Base-by-base conservation (phyloP, 2,113 vertebrate species). In the Nerophis lumbriciformis region DNA sequence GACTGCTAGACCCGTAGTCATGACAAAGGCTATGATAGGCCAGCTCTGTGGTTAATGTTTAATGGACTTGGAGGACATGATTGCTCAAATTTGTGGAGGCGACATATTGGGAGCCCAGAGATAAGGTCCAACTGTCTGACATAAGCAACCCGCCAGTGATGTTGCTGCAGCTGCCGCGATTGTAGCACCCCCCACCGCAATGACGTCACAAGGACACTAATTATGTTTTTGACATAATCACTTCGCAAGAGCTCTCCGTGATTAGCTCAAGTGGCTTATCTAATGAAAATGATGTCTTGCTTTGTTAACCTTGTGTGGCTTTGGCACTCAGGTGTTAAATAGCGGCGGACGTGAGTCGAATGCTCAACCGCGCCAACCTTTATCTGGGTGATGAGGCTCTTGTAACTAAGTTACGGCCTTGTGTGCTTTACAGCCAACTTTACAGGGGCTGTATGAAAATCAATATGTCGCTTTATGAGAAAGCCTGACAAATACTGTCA, bases 251-350 rank as follows among this genome's bases (percentile, higher is more conserved):
- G 77, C 76, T 55, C 72, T 63, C 65, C 10, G 59, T 78, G 77
- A 86, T 86, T 75, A 80, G 76, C 80, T 84, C 69, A 58, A 80
- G 85, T 72, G 79, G 76, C 63, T 64, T 39, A 66, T 72, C 81
- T 78, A 79, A 89, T 83, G 78, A 82, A 83, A 85, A 84, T 75
- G 59, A 85, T 80, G 79, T 73, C 81, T 78, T 73, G 78, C 84
- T 83, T 83, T 86, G 80, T 86, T 85, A 82, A 82, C 83, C 75
- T 80, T 73, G 72, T 61, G 72, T 62, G 65, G 61, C 73, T 76
- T 61, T 53, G 70, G 68, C 73, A 76, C 78, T 75, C 66, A 70
- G 71, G 75, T 71, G 76, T 79, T 81, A 79, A 77, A 81, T 58
- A 64, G 63, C 6, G 36, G 49, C 61, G 70, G 66, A 71, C 36